These are phyloP conservation scores for Furnarius figulus DNA, from an alignment of 2,113 vertebrate genomes.

Conservation along the genomic window DNA sequence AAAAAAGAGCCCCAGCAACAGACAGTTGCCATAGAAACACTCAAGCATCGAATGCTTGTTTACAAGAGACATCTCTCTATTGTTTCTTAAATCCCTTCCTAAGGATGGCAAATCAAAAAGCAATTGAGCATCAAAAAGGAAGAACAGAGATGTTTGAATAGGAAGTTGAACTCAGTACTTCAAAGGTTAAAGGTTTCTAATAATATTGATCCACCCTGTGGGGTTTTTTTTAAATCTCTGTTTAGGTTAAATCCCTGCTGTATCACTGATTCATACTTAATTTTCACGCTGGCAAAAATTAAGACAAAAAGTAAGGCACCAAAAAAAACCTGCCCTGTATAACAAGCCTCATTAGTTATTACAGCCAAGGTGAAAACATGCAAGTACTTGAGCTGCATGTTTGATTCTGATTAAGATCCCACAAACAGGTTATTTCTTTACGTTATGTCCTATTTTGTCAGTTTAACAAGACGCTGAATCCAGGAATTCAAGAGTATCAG, in stretches of 20 bases:
- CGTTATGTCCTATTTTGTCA: slow-evolving; percentile 54
- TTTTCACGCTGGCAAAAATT: slow-evolving; percentile 82
- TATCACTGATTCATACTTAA: slow-evolving; percentile 77
- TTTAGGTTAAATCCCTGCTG: slow-evolving; percentile 80
- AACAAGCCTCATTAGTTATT: slow-evolving; percentile 53
- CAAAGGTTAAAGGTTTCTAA: slow-evolving; percentile 76
- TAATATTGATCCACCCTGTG: slow-evolving; percentile 76
- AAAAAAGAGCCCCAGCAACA: slow-evolving; percentile 85
- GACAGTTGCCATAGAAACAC: slow-evolving; percentile 91
- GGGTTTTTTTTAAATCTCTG: slow-evolving; percentile 40
- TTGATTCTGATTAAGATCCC: slow-evolving; percentile 28
- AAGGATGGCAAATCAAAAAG: slow-evolving; percentile 82
- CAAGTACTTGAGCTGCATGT: slow-evolving; percentile 39
- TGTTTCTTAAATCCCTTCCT: slow-evolving; percentile 77
- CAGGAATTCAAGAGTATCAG: slow-evolving; percentile 33
- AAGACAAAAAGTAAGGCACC: slow-evolving; percentile 84
- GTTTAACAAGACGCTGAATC: slow-evolving; percentile 47
- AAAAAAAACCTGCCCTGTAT: slow-evolving; percentile 75
- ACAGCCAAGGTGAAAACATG: slow-evolving; percentile 43
- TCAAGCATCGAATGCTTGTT: slow-evolving; percentile 87
- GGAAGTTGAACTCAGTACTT: slow-evolving; percentile 76
- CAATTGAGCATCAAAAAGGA: slow-evolving; percentile 77
- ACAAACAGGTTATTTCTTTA: slow-evolving; percentile 55
- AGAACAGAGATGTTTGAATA: slow-evolving; percentile 76
- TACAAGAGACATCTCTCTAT: slow-evolving; percentile 87